Evolutionary conservation across 2,888 invertebrate species (phyloP), one percentile per base, ranked within the genome.

Genomic region (Drosophila emarginata): DNA sequence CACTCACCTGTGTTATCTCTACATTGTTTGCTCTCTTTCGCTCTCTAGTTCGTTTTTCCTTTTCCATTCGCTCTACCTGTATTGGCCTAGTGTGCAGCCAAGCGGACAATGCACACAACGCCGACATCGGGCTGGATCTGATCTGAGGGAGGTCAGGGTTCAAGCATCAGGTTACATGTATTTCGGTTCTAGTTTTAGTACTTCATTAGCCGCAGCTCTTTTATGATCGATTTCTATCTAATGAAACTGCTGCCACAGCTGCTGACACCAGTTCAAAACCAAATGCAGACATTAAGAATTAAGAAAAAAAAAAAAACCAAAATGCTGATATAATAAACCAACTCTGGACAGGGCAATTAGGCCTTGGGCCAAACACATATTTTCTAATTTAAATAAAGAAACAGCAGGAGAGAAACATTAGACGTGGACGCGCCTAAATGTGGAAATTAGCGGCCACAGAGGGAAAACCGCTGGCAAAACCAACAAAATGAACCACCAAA

Each of bases 271-370:
- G n/a, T 15, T 23, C 21, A 7, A 14, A 56, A 39, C 61, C 58
- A 82, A 85, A 68, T 84, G 74, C 45, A 81, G 78, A 76, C 79
- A 79, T 81, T 64, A 73, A 76, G 56, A 67, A 64, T 50, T 54
- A 61, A 65, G 9, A n/a, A n/a, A 60, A 23, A 53, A 62, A 21
- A 53, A 50, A 28, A 45, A 45, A 45, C 45, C 45, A 50, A 63
- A 81, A 79, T 84, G 74, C 76, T 79, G 74, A 78, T 78, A 85
- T 81, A 85, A 81, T 81, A 79, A 79, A 85, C 80, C 78, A 54
- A 32, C 54, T 74, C 78, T 71, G 82, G 78, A 23, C 52, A 56
- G 61, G 65, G 71, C 81, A 81, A 81, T 81, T 81, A 81, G 78
- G 71, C 54, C 64, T 4, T 45, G 45, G 21, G 64, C 45, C 57